Base-by-base conservation (phyloP, 2,888 invertebrate genomes). In the Nemurella pictetii region DNA sequence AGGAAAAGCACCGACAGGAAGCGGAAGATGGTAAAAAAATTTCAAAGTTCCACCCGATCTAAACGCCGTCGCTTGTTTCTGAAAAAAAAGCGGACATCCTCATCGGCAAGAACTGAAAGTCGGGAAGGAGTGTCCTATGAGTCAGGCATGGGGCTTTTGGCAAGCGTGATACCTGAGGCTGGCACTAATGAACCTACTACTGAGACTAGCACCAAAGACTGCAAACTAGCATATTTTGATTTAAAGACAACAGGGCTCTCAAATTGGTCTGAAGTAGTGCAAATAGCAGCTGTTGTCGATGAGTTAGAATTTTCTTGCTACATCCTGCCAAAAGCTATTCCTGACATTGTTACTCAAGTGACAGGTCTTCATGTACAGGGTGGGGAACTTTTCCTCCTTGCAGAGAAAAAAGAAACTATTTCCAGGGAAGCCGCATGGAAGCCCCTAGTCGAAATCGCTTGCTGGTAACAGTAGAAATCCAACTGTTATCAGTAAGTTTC, bases 281-380 rank as follows among this genome's bases (percentile, higher is more conserved):
- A 80, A 30, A 30, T 80, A 29, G 80, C 80, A 80, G 80, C 80
- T 0, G 12, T 29, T n/a, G 80, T 80, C 0, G 80, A 80, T 30
- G 30, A 29, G 20, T n/a, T 29, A 7, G 29, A 29, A 0, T 80
- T 29, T 30, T 30, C 80, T 28, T 28, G 29, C n/a, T 80, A 80
- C 30, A 30, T 80, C 0, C 30, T 30, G 15, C 80, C 80, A 80
- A n/a, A 28, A 30, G 7, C 27, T n/a, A 80, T 80, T 80, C 30
- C 80, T 12, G 30, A 80, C 29, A 80, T 29, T 29, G 80, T 80
- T 1, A 80, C 80, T 9, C 29, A 80, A 80, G 80, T 80, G 28
- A 80, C 80, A 30, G 80, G 80, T n/a, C 30, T 80, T n/a, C 25
- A 12, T 30, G 30, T 80, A 12, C 29, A 30, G 80, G n/a, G 32